A percentile compares a stretch with the other conserved stretches of the same genome.
phyloP scores from a whole-genome alignment of 2,888 invertebrate species.

The Artemia sp. region DNA sequence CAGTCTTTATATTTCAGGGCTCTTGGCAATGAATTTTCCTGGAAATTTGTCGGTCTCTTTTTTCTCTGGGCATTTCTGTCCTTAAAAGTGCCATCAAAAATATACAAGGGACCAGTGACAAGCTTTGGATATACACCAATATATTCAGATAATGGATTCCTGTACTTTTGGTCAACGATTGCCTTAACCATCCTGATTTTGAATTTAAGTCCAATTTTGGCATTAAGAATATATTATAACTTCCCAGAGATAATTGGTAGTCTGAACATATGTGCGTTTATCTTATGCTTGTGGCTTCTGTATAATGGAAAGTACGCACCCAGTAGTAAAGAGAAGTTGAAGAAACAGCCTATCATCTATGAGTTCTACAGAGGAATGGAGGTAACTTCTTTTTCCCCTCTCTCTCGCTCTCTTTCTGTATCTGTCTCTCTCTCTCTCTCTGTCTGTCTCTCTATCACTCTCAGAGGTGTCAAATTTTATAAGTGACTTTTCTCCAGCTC shows the following conservation, averaged over 20 bases:
- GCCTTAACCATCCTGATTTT: slow-evolving; percentile 28
- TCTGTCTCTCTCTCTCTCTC: too few relatives aligned
- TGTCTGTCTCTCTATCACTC: too few relatives aligned
- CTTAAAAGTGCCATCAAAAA: slow-evolving; percentile 32
- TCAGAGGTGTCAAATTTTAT: too few relatives aligned
- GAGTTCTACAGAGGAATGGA: slow-evolving; percentile 44
- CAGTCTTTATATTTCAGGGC: slow-evolving; percentile 22
- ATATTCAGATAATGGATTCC: slow-evolving; percentile 36
- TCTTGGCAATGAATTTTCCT: slow-evolving; percentile 30
- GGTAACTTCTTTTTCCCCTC: slow-evolving; percentile 22
- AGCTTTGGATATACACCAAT: slow-evolving; percentile 35
- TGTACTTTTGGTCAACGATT: slow-evolving; percentile 35
- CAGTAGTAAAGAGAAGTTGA: slow-evolving; percentile 20
- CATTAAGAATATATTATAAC: slow-evolving; percentile 34
- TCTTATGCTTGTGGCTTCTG: slow-evolving; percentile 33
- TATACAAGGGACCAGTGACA: slow-evolving; percentile 35
- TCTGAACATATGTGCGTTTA: slow-evolving; percentile 34
- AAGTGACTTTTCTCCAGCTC: too few relatives aligned
- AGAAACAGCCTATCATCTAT: slow-evolving; percentile 30
- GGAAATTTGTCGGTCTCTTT: slow-evolving; percentile 29
- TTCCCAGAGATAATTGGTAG: slow-evolving; percentile 36
- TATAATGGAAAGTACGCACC: slow-evolving; percentile 30
- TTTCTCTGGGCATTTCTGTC: slow-evolving; percentile 33
- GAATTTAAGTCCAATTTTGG: slow-evolving; percentile 29
- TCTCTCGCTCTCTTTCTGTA: too few relatives aligned